These are phyloP conservation scores for Myocastor coypus DNA, from an alignment of 2,113 vertebrate genomes.

Conservation along the genomic window DNA sequence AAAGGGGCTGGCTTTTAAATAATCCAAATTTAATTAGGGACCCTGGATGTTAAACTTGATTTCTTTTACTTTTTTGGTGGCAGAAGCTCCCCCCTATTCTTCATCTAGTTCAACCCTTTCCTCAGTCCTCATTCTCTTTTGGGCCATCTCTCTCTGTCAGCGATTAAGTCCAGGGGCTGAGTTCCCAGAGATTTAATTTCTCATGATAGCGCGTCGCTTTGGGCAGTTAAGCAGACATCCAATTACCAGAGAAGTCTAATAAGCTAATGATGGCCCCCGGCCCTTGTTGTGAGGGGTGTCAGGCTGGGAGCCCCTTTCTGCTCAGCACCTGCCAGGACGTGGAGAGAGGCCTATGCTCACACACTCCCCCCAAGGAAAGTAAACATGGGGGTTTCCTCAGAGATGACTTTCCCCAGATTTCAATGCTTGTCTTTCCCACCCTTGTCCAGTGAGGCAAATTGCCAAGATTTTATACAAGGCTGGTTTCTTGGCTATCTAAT, in stretches of 20 bases:
- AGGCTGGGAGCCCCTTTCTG: conserved; percentile 42
- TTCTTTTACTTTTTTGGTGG: not conserved
- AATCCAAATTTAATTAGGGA: conserved; percentile 79
- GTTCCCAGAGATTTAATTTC: conserved; percentile 69
- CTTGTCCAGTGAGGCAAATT: conserved; percentile 50
- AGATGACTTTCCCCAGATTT: conserved; percentile 68
- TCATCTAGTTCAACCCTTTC: not conserved
- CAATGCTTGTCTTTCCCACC: conserved; percentile 68
- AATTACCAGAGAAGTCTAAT: conserved; percentile 73
- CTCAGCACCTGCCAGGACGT: conserved; percentile 61
- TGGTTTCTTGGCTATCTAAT: conserved; percentile 61
- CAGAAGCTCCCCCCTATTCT: conserved; percentile 9
- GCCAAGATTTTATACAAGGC: conserved; percentile 62
- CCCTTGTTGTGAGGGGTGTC: not conserved
- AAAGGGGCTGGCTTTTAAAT: conserved; percentile 60
- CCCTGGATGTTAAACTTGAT: conserved; percentile 38
- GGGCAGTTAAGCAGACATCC: conserved; percentile 61
- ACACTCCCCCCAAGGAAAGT: conserved; percentile 50
- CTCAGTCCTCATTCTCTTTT: not conserved
- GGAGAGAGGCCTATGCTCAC: not conserved
- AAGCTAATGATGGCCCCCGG: conserved; percentile 57
- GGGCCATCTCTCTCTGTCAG: conserved; percentile 43
- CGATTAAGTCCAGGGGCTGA: conserved; percentile 31
- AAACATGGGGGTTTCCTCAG: conserved; percentile 74
- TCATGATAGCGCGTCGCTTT: conserved; percentile 61